Evolutionary conservation across 2,797 vertebrate species (phyloP).

Genomic region (Notolabrus celidotus): DNA sequence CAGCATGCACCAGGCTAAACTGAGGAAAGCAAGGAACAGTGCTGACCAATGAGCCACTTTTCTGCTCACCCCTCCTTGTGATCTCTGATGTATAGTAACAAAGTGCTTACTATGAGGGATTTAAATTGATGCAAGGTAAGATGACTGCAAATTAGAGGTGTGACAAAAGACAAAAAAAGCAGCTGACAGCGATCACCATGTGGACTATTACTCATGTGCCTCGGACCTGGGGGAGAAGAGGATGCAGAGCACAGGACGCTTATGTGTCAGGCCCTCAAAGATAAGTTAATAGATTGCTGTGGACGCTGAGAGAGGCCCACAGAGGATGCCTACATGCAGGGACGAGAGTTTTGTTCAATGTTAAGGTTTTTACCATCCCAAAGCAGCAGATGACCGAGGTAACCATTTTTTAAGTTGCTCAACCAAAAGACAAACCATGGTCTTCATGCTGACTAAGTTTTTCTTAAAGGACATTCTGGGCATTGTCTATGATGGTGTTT

Average conservation of each 20-base stretch:
- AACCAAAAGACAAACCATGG: conserved; percentile 12
- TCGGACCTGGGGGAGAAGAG: not conserved
- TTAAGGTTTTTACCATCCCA: conserved; percentile 4
- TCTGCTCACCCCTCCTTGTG: not conserved
- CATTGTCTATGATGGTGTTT: conserved; percentile 3
- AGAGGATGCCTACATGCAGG: not conserved
- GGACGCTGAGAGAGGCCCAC: not conserved
- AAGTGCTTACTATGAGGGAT: not conserved
- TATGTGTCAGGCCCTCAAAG: not conserved
- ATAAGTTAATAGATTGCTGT: not conserved
- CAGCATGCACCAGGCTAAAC: conserved; percentile 9
- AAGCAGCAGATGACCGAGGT: conserved; percentile 20
- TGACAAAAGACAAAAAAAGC: conserved; percentile 20
- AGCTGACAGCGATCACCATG: conserved; percentile 18
- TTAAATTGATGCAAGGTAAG: not conserved
- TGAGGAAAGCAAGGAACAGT: not conserved
- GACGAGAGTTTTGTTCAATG: not conserved
- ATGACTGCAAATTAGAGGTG: conserved; percentile 13
- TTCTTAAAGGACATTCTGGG: not conserved
- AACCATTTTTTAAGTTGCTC: conserved; percentile 14
- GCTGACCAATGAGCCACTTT: not conserved
- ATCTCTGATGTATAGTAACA: conserved; percentile 4
- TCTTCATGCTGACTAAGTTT: conserved; percentile 9
- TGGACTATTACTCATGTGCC: not conserved
- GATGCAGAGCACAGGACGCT: not conserved